Percentiles rank a stretch among this genome's conserved stretches.
These are phyloP conservation scores for Eubucco bourcierii DNA, from an alignment of 2,113 vertebrate species.

Conservation along the genomic window DNA sequence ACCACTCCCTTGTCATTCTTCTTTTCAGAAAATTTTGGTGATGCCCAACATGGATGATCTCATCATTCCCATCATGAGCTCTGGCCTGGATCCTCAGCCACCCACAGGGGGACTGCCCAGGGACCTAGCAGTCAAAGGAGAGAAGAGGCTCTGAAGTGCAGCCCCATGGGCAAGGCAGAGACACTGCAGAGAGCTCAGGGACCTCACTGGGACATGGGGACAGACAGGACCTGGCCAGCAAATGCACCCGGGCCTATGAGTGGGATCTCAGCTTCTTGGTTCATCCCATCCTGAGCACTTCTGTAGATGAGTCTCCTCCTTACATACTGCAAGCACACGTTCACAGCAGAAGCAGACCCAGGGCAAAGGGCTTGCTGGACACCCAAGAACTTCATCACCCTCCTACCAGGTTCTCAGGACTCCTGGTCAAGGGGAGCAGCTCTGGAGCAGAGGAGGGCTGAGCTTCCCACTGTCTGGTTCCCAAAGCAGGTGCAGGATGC, in stretches of 20 bases:
- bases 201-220: neutral
- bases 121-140: constrained; percentile 52
- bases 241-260: neutral
- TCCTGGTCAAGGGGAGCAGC: neutral
- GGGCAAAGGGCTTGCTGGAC: neutral
- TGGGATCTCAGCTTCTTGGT: neutral
- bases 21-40: constrained; percentile 86
- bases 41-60: constrained; percentile 93
- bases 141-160: constrained; percentile 33
- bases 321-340: neutral
- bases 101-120: neutral
- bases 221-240: neutral
- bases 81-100: constrained; percentile 67
- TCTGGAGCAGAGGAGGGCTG: neutral
- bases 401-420: neutral
- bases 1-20: neutral
- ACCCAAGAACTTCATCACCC: neutral
- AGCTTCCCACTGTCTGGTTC: neutral
- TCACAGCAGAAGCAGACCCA: neutral
- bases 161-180: neutral
- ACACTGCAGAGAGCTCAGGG: neutral
- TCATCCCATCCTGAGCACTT: neutral
- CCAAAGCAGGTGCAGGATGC: neutral
- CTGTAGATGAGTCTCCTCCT: neutral
- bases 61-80: constrained; percentile 85